Evolutionary conservation across 2,888 invertebrate species (phyloP).

Genomic region (Diabrotica balteata): DNA sequence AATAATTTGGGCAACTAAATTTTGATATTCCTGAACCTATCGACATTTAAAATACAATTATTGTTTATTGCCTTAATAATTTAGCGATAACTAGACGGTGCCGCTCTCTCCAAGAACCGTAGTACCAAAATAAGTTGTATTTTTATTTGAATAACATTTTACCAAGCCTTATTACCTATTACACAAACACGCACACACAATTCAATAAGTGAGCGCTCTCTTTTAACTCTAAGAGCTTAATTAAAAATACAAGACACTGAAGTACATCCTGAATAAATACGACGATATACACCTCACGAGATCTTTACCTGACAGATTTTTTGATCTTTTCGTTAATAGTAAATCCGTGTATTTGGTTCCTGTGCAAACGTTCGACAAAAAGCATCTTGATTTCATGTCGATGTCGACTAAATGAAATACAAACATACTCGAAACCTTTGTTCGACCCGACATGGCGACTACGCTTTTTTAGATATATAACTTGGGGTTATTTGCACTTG

Average conservation of each 20-base stretch:
- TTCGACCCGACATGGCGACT: slow-evolving; percentile 8
- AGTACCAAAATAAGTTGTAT: too few species aligned
- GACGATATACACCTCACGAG: not conserved
- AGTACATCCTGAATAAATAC: slow-evolving; percentile 17
- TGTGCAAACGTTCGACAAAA: slow-evolving; percentile 11
- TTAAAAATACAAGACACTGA: slow-evolving; percentile 5
- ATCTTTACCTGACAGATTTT: slow-evolving; percentile 17
- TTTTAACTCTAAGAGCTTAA: slow-evolving; percentile 16
- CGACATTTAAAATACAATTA: too few species aligned
- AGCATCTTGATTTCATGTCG: slow-evolving; percentile 12
- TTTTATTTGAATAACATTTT: not conserved
- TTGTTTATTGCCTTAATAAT: too few species aligned
- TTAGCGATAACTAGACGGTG: too few species aligned
- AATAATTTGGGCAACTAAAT: too few species aligned
- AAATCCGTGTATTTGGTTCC: slow-evolving; percentile 15
- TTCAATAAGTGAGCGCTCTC: slow-evolving; percentile 9
- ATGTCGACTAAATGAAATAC: slow-evolving; percentile 22
- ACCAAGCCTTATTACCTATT: not conserved
- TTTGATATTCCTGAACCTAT: too few species aligned
- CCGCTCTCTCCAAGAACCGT: too few species aligned
- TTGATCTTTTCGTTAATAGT: slow-evolving; percentile 19
- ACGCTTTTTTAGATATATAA: not conserved
- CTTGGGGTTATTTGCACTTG: not conserved
- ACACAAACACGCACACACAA: not conserved
- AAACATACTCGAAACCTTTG: slow-evolving; percentile 14